phyloP scores from a whole-genome alignment of 2,888 invertebrate species.

The Crocallis elinguaria region DNA sequence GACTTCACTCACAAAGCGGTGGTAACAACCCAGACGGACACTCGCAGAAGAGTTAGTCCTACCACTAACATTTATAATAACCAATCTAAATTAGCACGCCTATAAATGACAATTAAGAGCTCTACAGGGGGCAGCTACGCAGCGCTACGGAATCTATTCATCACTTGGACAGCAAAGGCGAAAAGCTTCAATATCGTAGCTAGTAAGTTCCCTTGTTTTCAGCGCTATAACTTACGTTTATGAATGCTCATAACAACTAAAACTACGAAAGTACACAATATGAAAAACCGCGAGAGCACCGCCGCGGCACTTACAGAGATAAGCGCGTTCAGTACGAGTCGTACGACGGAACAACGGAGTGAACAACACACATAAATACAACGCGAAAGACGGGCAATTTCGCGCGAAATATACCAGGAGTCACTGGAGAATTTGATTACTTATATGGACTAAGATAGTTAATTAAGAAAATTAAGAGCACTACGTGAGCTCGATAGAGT shows the following conservation, averaged over 20 bases:
- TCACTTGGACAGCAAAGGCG: background rate
- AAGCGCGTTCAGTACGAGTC: conserved; percentile 27
- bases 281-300: conserved; percentile 35
- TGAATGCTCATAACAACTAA: conserved; percentile 27
- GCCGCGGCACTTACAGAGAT: conserved; percentile 44
- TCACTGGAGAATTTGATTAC: conserved; percentile 29
- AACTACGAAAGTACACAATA: conserved; percentile 26
- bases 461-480: too few relatives aligned
- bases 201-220: conserved; percentile 1
- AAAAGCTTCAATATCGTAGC: background rate
- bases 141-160: background rate
- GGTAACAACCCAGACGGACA: too few relatives aligned
- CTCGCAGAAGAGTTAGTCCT: too few relatives aligned
- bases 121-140: too few relatives aligned
- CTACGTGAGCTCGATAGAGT: too few relatives aligned
- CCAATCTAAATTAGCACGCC: too few relatives aligned
- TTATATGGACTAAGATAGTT: background rate
- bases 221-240: conserved; percentile 24
- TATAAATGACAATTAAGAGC: too few relatives aligned
- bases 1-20: too few relatives aligned
- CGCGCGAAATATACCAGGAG: conserved; percentile 1
- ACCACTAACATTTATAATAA: too few relatives aligned
- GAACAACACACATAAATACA: conserved; percentile 53
- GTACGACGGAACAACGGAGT: conserved; percentile 37
- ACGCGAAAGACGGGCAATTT: conserved; percentile 31